Percentiles rank a stretch among this genome's conserved stretches.
phyloP scores from a whole-genome alignment of 2,113 vertebrate genomes.

The Bothrops jararaca region DNA sequence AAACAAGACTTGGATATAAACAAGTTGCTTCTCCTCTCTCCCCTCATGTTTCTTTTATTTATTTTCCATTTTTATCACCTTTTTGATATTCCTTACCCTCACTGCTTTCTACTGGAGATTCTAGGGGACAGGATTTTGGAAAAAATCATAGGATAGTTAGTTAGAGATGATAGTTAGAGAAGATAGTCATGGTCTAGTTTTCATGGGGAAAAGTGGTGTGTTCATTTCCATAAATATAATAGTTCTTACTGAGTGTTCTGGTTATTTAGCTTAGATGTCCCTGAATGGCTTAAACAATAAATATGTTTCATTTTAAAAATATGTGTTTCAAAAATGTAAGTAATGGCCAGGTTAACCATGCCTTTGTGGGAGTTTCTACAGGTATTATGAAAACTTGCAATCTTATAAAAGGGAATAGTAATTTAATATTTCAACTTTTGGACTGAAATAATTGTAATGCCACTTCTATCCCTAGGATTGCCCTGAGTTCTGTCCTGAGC shows the following conservation, averaged over 20 bases:
- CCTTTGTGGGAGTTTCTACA: rapidly evolving
- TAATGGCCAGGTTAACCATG: rapidly evolving
- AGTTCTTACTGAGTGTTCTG: neutral
- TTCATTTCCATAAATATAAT: neutral
- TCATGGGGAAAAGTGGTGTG: neutral
- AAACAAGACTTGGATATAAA: neutral
- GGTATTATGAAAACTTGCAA: rapidly evolving
- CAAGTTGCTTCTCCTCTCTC: neutral
- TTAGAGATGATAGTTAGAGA: no score
- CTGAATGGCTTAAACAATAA: neutral
- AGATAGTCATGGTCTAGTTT: neutral
- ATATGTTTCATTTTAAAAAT: neutral
- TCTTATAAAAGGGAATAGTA: rapidly evolving
- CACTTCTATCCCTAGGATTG: neutral
- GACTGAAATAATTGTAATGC: neutral
- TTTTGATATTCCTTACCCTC: neutral
- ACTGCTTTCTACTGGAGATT: neutral
- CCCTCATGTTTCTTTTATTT: neutral
- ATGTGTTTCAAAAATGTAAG: neutral
- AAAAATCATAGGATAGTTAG: neutral
- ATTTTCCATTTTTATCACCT: neutral
- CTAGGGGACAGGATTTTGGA: neutral
- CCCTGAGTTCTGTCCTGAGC: neutral
- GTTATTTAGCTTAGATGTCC: neutral
- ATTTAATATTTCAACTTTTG: rapidly evolving